These are phyloP conservation scores for Odontocolon sp. DNA, from an alignment of 2,888 invertebrate species.

Conservation along the genomic window DNA sequence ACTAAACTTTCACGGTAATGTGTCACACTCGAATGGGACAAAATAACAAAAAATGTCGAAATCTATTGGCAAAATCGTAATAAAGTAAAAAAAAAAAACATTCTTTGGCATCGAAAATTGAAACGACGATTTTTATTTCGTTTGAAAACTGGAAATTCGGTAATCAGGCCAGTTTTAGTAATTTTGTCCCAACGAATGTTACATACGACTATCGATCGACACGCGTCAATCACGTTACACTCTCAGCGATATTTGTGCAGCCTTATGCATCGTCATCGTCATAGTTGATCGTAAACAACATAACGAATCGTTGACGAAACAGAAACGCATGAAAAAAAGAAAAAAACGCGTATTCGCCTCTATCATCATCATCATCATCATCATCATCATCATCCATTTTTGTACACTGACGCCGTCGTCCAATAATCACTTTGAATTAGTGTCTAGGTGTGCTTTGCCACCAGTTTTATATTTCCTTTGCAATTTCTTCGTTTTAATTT, in stretches of 20 bases:
- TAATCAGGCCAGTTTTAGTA: too few species aligned
- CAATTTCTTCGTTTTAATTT: conserved; percentile 50
- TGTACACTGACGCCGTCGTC: conserved; percentile 34
- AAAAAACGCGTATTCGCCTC: conserved; percentile 29
- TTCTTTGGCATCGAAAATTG: too few species aligned
- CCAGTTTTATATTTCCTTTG: conserved; percentile 47
- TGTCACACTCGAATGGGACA: not conserved
- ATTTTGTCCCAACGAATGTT: not conserved
- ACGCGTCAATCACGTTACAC: not conserved
- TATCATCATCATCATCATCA: conserved; percentile 26
- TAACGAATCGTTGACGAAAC: conserved; percentile 25
- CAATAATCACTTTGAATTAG: conserved; percentile 47
- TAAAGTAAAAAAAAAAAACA: not conserved
- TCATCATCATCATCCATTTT: conserved; percentile 38
- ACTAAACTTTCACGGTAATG: conserved; percentile 23
- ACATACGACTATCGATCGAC: conserved; percentile 3
- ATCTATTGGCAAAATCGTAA: not conserved
- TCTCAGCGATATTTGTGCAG: too few species aligned
- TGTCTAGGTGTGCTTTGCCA: conserved; percentile 62
- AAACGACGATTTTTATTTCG: too few species aligned
- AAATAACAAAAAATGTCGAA: not conserved
- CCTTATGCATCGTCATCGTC: too few species aligned
- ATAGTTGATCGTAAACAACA: too few species aligned
- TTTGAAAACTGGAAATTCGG: too few species aligned
- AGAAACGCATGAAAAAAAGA: conserved; percentile 46